Evolutionary conservation across 2,797 vertebrate genomes (phyloP), one percentile per base, ranked within the genome.

Genomic region (Gymnopithys bicolor): DNA sequence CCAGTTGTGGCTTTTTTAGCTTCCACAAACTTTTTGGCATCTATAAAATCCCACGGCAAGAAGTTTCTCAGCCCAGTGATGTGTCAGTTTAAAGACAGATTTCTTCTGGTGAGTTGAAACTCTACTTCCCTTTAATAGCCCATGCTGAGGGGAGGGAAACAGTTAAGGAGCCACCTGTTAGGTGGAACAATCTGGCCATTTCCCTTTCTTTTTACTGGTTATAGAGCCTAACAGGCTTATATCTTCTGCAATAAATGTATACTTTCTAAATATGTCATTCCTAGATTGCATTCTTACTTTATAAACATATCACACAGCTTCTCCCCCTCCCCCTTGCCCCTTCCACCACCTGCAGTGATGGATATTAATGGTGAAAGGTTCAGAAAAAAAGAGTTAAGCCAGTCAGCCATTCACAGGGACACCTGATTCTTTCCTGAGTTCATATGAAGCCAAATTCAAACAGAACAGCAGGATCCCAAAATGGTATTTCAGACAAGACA

Each of bases 401-500:
- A 89, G 13, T 45, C 19, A 64, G 41, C 33, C 45, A 39, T 45
- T 73, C 55, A 45, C 46, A 62, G 0, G 52, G 43, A 62, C 15
- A 82, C 3, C 10, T 1, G 19, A 27, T 19, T 76, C 43, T 93
- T 93, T 48, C 67, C 53, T 23, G 23, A 78, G n/a, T 84, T 63
- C 55, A 91, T 52, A 76, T 84, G 89, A 93, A 86, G 45, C 23
- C 59, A 76, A 79, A 73, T 81, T 93, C 80, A 88, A 90, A 88
- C 32, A 53, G 45, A 94, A 89, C 45, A 94, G 67, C 51, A 37
- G 81, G 84, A 76, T 77, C 37, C 30, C 45, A 59, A 89, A 92
- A 89, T 13, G 32, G 6, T 87, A 85, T 80, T 94, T 94, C 78
- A 87, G 75, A 92, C 58, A 84, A 94, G 78, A 87, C 71, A 49